These are phyloP conservation scores for Dendrolimus houi DNA, from an alignment of 2,888 invertebrate genomes.

Conservation along the genomic window DNA sequence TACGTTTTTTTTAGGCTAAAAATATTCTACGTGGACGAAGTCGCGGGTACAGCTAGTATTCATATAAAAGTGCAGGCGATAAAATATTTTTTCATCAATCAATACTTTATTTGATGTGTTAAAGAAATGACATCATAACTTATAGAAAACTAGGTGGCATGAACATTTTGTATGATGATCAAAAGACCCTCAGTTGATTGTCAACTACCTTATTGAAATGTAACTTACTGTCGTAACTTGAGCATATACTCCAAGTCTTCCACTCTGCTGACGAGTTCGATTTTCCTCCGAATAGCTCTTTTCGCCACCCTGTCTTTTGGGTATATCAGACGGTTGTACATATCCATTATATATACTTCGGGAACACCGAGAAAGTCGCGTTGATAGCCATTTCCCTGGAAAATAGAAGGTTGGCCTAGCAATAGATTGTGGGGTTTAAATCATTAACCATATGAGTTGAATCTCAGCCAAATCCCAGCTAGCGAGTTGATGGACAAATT, in stretches of 20 bases:
- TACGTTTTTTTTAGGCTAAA: no score
- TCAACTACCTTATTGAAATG: not conserved
- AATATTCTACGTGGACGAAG: no score
- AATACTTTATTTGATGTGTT: no score
- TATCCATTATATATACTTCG: conserved; percentile 90
- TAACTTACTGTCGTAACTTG: conserved; percentile 78
- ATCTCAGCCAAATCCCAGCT: no score
- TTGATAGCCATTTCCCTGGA: conserved; percentile 91
- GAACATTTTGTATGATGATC: not conserved
- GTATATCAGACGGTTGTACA: conserved; percentile 89
- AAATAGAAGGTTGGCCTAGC: not conserved
- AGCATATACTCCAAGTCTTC: conserved; percentile 82
- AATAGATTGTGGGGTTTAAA: no score
- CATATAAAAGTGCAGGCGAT: no score
- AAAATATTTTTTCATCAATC: no score
- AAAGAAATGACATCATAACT: no score
- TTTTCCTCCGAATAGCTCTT: conserved; percentile 80
- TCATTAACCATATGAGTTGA: no score
- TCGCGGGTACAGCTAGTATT: no score
- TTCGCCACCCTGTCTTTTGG: conserved; percentile 86
- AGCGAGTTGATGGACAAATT: no score
- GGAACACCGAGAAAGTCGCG: conserved; percentile 83
- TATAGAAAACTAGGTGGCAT: not conserved
- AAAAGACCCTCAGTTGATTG: not conserved
- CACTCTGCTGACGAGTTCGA: conserved; percentile 78